Conservation (phyloP, 2,113 vertebrate genomes). For the Eurystomus gularis region DNA sequence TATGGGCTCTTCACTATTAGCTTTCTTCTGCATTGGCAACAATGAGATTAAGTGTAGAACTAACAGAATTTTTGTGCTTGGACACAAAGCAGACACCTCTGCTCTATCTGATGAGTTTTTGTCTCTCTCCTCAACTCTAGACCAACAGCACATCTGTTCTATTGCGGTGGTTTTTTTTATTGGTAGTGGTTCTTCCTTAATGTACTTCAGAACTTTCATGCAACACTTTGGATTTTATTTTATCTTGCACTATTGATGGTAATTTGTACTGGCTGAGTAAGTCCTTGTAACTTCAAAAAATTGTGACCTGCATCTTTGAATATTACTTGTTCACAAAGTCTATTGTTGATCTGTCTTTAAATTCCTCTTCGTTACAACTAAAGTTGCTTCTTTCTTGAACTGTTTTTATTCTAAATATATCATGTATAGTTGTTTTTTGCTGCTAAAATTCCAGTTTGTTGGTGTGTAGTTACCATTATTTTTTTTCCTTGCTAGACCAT, state of each 20-base stretch:
- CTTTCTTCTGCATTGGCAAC: background rate
- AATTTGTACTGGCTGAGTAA: background rate
- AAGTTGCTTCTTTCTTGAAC: background rate
- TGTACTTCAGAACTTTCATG: background rate
- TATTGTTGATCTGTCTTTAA: background rate
- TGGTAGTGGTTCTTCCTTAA: background rate
- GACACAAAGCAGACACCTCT: background rate
- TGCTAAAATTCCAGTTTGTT: background rate
- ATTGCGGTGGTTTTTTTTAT: background rate
- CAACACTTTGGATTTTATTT: background rate
- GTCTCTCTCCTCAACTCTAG: background rate
- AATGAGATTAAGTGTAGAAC: background rate
- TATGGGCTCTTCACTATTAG: background rate
- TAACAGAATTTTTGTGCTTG: background rate
- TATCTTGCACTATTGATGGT: background rate
- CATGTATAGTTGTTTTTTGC: background rate
- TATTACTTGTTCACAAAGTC: background rate
- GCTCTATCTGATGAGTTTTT: background rate
- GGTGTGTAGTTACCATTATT: background rate
- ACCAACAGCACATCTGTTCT: background rate
- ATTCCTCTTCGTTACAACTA: background rate
- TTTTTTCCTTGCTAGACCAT: background rate
- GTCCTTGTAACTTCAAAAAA: background rate
- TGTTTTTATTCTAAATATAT: background rate
- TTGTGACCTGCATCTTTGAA: fast-evolving